These are phyloP conservation scores for Peromyscus melanophrys DNA, from an alignment of 2,797 vertebrate genomes.

Conservation along the genomic window DNA sequence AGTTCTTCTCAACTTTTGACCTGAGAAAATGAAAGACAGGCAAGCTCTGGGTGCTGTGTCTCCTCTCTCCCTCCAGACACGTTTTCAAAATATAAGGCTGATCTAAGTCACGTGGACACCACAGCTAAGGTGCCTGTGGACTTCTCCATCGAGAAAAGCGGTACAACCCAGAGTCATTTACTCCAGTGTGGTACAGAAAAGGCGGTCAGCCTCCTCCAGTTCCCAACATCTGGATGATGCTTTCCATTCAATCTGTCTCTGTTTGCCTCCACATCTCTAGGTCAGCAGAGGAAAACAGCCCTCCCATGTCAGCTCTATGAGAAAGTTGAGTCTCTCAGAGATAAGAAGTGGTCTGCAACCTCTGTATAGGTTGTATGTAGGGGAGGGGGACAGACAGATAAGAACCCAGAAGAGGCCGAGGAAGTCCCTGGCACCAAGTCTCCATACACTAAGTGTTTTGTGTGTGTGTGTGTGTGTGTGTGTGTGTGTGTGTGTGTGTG, in stretches of 20 bases:
- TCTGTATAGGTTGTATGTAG: background rate
- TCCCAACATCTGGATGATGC: background rate
- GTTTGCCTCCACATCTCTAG: background rate
- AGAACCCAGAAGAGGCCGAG: background rate
- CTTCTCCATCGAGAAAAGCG: background rate
- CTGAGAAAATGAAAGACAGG: background rate
- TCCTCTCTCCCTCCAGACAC: background rate
- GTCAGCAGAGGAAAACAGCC: background rate
- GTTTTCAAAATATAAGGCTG: background rate
- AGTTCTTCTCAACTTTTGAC: background rate
- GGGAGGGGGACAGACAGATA: background rate
- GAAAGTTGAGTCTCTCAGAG: background rate
- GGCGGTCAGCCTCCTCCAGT: background rate
- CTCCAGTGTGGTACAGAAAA: fast-evolving
- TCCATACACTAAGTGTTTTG: background rate
- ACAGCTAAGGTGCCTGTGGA: fast-evolving
- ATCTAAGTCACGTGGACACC: too few relatives aligned
- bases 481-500: too few relatives aligned
- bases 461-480: background rate
- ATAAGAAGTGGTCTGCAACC: background rate
- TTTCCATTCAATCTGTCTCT: background rate
- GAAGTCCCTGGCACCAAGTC: background rate
- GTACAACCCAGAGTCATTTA: background rate
- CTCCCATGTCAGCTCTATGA: background rate
- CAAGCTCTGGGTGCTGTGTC: background rate